phyloP scores from a whole-genome alignment of 2,888 invertebrate genomes.

The Drosophila mettleri region DNA sequence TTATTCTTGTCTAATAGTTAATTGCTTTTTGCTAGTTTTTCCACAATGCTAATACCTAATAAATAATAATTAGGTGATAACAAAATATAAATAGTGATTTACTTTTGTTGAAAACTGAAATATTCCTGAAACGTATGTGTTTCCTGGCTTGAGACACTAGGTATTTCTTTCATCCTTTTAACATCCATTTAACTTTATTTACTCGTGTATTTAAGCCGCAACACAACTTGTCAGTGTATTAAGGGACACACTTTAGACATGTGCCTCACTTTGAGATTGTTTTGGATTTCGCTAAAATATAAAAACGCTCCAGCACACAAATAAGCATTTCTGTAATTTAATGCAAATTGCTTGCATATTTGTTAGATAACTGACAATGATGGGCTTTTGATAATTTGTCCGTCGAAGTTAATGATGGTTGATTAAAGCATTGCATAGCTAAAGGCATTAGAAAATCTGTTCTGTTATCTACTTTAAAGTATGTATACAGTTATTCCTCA shows the following conservation, averaged over 20 bases:
- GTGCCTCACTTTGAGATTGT: background rate
- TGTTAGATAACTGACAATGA: conserved; percentile 42
- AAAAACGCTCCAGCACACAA: background rate
- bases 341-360: conserved; percentile 60
- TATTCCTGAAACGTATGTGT: background rate
- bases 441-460: background rate
- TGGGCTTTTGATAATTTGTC: conserved; percentile 5
- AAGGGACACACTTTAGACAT: background rate
- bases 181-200: background rate
- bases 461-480: conserved; percentile 3
- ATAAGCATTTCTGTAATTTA: conserved; percentile 24
- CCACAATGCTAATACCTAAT: no score
- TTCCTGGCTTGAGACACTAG: background rate
- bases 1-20: background rate
- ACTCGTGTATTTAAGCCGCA: background rate
- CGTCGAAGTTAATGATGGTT: conserved; percentile 26
- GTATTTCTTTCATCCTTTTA: background rate
- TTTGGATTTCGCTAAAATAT: background rate
- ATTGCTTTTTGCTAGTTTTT: no score
- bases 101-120: background rate
- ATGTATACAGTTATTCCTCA: conserved; percentile 15
- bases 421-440: conserved; percentile 2
- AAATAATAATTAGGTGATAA: no score
- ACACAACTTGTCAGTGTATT: background rate
- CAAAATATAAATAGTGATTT: background rate